Conservation (phyloP, 2,113 vertebrate species). For the Elanus axillaris region DNA sequence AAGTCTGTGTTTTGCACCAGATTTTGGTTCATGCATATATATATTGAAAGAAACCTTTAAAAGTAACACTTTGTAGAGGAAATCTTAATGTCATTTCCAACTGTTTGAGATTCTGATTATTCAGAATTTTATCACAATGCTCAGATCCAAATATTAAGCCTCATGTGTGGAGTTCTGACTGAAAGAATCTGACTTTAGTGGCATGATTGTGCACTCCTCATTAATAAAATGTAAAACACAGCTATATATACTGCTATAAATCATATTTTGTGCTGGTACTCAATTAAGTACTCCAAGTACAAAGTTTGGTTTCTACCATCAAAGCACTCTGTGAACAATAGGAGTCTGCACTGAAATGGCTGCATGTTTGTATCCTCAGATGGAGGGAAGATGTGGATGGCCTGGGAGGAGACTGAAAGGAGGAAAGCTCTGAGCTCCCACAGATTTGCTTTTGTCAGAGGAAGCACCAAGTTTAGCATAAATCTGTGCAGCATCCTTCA, state of each 20-base stretch:
- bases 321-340: slow-evolving; percentile 19
- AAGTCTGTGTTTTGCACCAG: not conserved
- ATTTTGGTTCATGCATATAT: not conserved
- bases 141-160: not conserved
- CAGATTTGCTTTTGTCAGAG: not conserved
- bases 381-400: slow-evolving; percentile 15
- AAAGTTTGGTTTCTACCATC: not conserved
- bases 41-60: not conserved
- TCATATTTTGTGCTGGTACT: not conserved
- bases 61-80: not conserved
- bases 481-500: not conserved
- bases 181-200: not conserved
- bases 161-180: not conserved
- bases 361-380: not conserved
- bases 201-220: not conserved
- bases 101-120: not conserved
- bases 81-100: not conserved
- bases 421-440: not conserved
- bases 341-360: not conserved
- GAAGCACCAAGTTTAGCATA: not conserved
- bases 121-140: not conserved
- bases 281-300: not conserved
- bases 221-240: not conserved
- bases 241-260: not conserved
- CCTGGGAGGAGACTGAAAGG: not conserved